phyloP scores from a whole-genome alignment of 2,113 vertebrate genomes.

The Dasyornis broadbenti region DNA sequence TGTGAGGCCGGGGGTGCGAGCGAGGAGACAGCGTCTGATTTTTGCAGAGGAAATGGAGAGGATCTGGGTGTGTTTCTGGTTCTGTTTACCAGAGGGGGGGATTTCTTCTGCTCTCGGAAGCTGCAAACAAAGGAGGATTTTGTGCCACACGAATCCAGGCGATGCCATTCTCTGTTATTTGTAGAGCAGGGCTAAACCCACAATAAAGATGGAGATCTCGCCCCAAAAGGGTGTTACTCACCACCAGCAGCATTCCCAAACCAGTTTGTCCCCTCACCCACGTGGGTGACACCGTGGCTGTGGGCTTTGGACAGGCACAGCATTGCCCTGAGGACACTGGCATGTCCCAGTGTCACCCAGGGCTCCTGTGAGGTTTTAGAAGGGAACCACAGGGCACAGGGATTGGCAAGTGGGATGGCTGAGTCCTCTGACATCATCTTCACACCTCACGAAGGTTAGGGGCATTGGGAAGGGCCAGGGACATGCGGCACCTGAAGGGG shows the following conservation, averaged over 20 bases:
- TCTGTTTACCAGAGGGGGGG: background rate
- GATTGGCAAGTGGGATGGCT: fast-evolving
- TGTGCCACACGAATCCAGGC: background rate
- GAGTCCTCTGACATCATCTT: fast-evolving
- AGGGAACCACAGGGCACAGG: background rate
- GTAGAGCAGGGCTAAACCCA: background rate
- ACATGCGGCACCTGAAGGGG: fast-evolving
- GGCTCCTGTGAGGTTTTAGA: background rate
- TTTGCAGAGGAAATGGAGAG: background rate
- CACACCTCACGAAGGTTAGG: background rate
- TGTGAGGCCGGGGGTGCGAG: background rate
- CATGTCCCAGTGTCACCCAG: fast-evolving
- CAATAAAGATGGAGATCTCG: background rate
- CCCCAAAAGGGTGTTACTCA: background rate
- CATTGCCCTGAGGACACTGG: fast-evolving
- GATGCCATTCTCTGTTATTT: background rate
- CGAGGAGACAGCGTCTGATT: background rate
- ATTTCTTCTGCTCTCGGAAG: background rate
- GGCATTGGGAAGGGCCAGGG: background rate
- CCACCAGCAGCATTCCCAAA: background rate
- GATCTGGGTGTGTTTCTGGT: background rate
- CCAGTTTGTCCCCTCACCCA: background rate
- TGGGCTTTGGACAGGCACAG: background rate
- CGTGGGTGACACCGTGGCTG: fast-evolving
- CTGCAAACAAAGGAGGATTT: background rate